phyloP scores from a whole-genome alignment of 2,797 vertebrate species.

The Mormyrus proboscirostris region DNA sequence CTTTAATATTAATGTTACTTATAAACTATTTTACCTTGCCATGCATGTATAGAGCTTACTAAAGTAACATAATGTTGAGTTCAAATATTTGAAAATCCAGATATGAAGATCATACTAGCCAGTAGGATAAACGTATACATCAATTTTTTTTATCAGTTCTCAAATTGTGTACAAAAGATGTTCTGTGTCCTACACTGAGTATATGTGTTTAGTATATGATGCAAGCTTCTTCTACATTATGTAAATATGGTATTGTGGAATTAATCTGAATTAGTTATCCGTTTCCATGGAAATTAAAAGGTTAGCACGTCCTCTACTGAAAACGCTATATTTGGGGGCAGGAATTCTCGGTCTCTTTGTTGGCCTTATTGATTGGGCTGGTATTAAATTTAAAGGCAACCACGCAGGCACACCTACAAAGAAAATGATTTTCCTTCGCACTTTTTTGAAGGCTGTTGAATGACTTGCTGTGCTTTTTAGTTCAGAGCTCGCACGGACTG shows the following conservation, averaged over 20 bases:
- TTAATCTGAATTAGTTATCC: neutral
- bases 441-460: neutral
- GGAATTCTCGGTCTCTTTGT: neutral
- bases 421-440: neutral
- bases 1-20: neutral
- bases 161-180: neutral
- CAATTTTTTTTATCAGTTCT: neutral
- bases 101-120: neutral
- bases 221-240: neutral
- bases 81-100: neutral
- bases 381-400: neutral
- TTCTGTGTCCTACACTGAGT: neutral
- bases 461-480: neutral
- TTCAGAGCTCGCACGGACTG: neutral
- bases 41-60: neutral
- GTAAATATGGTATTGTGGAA: neutral
- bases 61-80: neutral
- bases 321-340: neutral
- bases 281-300: constrained; percentile 8
- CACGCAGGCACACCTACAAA: neutral
- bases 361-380: neutral
- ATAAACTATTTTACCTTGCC: neutral
- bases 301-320: neutral
- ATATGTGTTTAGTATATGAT: neutral
- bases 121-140: neutral